These are phyloP conservation scores for Acanthiza pusilla DNA, from an alignment of 2,797 vertebrate genomes.

Conservation along the genomic window DNA sequence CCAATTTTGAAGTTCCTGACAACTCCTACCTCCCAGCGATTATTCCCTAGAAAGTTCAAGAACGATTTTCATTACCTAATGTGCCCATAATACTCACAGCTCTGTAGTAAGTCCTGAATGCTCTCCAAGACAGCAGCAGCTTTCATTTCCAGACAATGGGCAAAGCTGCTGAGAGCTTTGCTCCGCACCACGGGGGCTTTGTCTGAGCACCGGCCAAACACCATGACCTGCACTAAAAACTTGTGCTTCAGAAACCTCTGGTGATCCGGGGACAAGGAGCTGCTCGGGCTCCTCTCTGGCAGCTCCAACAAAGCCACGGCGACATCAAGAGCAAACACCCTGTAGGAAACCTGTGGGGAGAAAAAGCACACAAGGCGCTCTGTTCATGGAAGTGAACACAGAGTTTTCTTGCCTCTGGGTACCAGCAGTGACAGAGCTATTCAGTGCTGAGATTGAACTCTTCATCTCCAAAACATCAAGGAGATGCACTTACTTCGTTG, in stretches of 20 bases:
- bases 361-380: not conserved
- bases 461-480: not conserved
- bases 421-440: not conserved
- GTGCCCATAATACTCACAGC: slow-evolving; percentile 73
- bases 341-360: slow-evolving; percentile 75
- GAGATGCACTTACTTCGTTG: slow-evolving; percentile 75
- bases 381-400: not conserved
- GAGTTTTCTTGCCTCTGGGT: not conserved
- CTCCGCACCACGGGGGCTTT: slow-evolving; percentile 82
- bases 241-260: slow-evolving; percentile 80
- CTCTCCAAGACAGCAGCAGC: slow-evolving; percentile 68
- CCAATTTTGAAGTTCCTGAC: not conserved
- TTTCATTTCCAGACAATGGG: slow-evolving; percentile 84
- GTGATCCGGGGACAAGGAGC: not conserved
- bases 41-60: not conserved
- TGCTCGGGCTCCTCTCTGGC: slow-evolving; percentile 74
- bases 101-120: slow-evolving; percentile 80
- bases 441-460: not conserved
- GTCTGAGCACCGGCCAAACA: slow-evolving; percentile 86
- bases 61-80: not conserved
- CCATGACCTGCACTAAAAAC: slow-evolving; percentile 85
- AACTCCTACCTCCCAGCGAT: not conserved
- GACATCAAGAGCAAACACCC: slow-evolving; percentile 90
- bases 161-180: slow-evolving; percentile 85
- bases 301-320: slow-evolving; percentile 84